These are phyloP conservation scores for Phymastichus coffea DNA, from an alignment of 1,140 invertebrate genomes.

Conservation along the genomic window DNA sequence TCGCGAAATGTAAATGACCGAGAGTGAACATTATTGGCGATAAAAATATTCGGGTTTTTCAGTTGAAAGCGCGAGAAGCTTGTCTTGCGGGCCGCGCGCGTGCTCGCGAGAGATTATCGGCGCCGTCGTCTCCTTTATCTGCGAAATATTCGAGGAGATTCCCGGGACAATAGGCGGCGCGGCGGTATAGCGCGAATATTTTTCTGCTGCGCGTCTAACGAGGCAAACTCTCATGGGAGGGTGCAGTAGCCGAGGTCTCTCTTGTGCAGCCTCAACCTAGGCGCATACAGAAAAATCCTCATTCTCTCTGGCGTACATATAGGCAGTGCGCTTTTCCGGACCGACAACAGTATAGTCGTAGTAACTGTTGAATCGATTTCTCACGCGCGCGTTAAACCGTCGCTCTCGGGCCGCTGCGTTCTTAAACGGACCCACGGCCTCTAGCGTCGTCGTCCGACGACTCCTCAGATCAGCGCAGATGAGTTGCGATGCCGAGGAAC, in stretches of 20 bases:
- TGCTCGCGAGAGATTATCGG: not conserved
- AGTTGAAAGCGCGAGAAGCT: not conserved
- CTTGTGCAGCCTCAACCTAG: not conserved
- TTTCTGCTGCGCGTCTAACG: not conserved
- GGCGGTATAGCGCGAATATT: not conserved
- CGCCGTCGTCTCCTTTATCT: constrained; percentile 11
- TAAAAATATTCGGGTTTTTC: too few relatives aligned
- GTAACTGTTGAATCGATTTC: not conserved
- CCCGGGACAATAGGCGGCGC: constrained; percentile 6
- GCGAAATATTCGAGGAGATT: constrained; percentile 18
- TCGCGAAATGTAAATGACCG: too few relatives aligned
- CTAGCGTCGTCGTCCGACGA: too few relatives aligned
- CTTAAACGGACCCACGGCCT: too few relatives aligned
- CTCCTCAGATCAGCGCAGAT: too few relatives aligned
- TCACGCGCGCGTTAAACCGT: too few relatives aligned
- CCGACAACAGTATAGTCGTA: not conserved
- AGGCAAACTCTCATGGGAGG: constrained; percentile 6
- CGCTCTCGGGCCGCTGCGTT: too few relatives aligned
- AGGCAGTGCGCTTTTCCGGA: not conserved
- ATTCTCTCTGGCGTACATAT: not conserved
- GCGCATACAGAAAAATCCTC: constrained; percentile 1
- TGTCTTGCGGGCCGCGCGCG: not conserved
- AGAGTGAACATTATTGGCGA: too few relatives aligned
- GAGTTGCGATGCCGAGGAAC: too few relatives aligned
- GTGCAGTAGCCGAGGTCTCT: not conserved